A percentile compares a stretch with the other conserved stretches of the same genome.
Conservation (phyloP, 2,113 vertebrate genomes). For the Tachysurus fulvidraco region DNA sequence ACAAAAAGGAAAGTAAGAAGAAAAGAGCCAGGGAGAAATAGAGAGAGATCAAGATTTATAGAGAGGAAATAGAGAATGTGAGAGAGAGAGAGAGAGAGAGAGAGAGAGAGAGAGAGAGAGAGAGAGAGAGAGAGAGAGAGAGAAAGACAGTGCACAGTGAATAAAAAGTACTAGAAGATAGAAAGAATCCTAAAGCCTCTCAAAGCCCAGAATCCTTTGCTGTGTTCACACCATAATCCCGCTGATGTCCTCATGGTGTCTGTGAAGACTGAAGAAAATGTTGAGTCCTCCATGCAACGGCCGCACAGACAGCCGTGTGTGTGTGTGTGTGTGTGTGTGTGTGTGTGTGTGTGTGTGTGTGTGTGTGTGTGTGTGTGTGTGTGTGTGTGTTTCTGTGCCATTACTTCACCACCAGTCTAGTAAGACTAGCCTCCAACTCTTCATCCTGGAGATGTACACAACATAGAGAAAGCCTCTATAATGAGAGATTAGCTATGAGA, state of each 20-base stretch:
- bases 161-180: neutral
- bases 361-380: neutral
- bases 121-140: neutral
- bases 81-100: neutral
- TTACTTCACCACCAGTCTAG: neutral
- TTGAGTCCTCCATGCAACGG: neutral
- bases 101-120: neutral
- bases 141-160: neutral
- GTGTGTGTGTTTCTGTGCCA: neutral
- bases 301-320: neutral
- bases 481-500: neutral
- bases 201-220: slow-evolving; percentile 14
- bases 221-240: slow-evolving; percentile 8
- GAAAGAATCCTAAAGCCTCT: neutral
- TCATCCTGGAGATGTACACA: neutral
- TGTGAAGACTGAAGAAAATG: neutral
- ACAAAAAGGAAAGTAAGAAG: neutral
- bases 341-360: neutral
- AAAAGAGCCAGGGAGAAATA: neutral
- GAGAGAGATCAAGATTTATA: neutral
- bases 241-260: slow-evolving; percentile 10
- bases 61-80: neutral
- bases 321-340: neutral
- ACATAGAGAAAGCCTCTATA: neutral
- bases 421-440: neutral